Evolutionary conservation across 1,140 invertebrate genomes (phyloP).

Genomic region (Drosophila seguyi): DNA sequence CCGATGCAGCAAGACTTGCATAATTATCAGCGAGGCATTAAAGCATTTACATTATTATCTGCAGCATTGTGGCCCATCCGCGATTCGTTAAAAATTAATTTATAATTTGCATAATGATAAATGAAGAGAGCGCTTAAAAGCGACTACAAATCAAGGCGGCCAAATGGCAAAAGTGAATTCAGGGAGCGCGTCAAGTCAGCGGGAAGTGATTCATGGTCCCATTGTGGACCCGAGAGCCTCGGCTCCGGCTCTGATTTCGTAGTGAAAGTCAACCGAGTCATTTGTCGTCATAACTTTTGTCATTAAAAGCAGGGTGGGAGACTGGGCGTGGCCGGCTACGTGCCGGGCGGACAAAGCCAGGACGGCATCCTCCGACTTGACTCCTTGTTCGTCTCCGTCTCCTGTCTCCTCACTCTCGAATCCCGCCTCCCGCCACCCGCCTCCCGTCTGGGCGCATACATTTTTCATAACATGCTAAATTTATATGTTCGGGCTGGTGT

Average conservation of each 20-base stretch:
- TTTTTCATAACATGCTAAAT: conserved; percentile 82
- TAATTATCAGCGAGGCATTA: conserved; percentile 57
- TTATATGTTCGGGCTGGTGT: conserved; percentile 1
- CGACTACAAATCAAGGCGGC: conserved; percentile 51
- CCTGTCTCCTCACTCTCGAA: conserved; percentile 15
- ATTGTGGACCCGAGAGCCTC: conserved; percentile 35
- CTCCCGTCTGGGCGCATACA: conserved; percentile 57
- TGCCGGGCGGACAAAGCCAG: conserved; percentile 63
- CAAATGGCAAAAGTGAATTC: conserved; percentile 58
- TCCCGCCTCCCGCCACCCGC: conserved; percentile 3
- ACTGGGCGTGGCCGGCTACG: conserved; percentile 48
- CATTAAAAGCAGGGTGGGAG: conserved; percentile 60
- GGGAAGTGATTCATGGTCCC: conserved; percentile 76
- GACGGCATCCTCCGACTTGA: conserved; percentile 3
- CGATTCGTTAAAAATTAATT: conserved; percentile 61
- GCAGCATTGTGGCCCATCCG: conserved; percentile 31
- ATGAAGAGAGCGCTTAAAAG: conserved; percentile 43
- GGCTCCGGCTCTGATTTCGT: conserved; percentile 63
- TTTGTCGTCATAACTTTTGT: conserved; percentile 82
- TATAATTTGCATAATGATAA: conserved; percentile 77
- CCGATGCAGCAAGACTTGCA: conserved; percentile 47
- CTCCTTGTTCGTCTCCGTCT: conserved; percentile 21
- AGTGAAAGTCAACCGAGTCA: conserved; percentile 80
- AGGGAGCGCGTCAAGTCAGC: conserved; percentile 48
- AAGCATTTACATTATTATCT: conserved; percentile 60